These are phyloP conservation scores for Dicentrarchus labrax DNA, from an alignment of 2,113 vertebrate species.

Conservation along the genomic window DNA sequence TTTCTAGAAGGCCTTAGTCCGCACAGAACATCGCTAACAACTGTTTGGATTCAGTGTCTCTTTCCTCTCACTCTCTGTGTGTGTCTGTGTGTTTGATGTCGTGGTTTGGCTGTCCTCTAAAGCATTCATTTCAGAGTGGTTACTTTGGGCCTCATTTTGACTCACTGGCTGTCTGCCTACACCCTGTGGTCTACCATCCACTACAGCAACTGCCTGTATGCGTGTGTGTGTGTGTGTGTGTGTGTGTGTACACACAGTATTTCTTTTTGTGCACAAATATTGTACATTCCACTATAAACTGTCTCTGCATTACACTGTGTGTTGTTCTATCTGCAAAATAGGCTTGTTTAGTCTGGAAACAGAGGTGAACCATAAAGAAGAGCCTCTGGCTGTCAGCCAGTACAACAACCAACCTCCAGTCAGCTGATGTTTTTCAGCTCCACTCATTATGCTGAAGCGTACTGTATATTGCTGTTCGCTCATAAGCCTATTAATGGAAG, in stretches of 20 bases:
- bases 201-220: constrained; percentile 77
- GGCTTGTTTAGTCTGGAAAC: constrained; percentile 63
- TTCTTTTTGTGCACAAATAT: constrained; percentile 47
- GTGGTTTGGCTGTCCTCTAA: constrained; percentile 91
- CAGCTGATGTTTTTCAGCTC: constrained; percentile 66
- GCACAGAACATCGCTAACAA: constrained; percentile 66
- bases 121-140: constrained; percentile 88
- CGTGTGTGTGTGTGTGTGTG: constrained; percentile 46
- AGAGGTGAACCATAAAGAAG: constrained; percentile 46
- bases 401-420: constrained; percentile 37
- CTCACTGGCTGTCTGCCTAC: constrained; percentile 89
- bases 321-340: constrained; percentile 31
- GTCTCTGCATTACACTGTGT: constrained; percentile 18
- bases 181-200: constrained; percentile 85
- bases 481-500: constrained; percentile 45
- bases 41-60: constrained; percentile 64
- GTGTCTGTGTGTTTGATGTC: constrained; percentile 89
- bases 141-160: constrained; percentile 85
- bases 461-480: constrained; percentile 25
- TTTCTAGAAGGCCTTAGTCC: constrained; percentile 39
- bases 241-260: constrained; percentile 28
- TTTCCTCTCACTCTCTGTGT: constrained; percentile 63
- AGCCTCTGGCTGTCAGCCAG: constrained; percentile 39
- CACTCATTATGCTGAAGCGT: constrained; percentile 29
- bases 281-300: constrained; percentile 62